These are phyloP conservation scores for Eugnorisma glareosa DNA, from an alignment of 2,888 invertebrate genomes.

Conservation along the genomic window DNA sequence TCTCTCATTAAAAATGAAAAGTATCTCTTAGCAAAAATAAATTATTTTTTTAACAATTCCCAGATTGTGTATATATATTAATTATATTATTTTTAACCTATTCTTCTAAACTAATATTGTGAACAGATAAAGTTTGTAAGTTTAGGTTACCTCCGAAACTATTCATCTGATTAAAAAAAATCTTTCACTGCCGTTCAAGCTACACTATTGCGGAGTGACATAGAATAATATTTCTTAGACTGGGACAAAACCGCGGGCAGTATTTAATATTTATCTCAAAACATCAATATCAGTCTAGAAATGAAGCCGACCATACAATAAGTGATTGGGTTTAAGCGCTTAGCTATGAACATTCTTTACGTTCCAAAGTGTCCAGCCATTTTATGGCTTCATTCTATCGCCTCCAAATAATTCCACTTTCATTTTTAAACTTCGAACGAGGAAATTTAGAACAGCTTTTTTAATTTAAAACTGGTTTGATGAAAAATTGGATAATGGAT, in stretches of 20 bases:
- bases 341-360: constrained; percentile 70
- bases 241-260: neutral
- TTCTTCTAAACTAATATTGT: neutral
- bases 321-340: constrained; percentile 68
- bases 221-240: neutral
- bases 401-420: constrained; percentile 67
- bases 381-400: constrained; percentile 70
- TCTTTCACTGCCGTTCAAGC: neutral
- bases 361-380: constrained; percentile 62
- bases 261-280: constrained; percentile 17
- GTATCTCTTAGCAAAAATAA: too few species aligned
- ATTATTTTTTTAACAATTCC: too few species aligned
- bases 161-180: neutral
- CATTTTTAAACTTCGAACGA: constrained; percentile 45
- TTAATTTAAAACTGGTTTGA: neutral
- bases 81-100: neutral
- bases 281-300: constrained; percentile 44
- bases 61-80: neutral
- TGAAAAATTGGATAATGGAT: neutral
- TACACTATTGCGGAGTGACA: neutral
- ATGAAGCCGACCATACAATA: constrained; percentile 56
- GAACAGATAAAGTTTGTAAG: neutral
- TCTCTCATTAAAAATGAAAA: too few species aligned
- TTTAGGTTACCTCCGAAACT: neutral
- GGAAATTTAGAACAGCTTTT: constrained; percentile 11